Percentiles rank a stretch among this genome's conserved stretches.
Conservation (phyloP, 2,888 invertebrate genomes). For the Drosophila austrosaltans region DNA sequence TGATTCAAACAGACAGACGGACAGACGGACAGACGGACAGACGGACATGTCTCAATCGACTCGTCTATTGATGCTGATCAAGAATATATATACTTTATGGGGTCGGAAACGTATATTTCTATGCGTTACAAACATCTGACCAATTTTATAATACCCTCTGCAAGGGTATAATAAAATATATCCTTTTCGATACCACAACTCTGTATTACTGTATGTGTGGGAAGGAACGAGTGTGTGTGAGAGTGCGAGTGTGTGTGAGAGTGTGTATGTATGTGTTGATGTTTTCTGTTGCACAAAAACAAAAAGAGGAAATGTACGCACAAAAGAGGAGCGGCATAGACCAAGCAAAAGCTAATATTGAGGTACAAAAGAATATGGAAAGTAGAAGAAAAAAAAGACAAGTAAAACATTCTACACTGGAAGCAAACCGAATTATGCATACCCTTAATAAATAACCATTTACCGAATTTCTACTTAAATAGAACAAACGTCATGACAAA, state of each 20-base stretch:
- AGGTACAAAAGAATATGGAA: slow-evolving; percentile 20
- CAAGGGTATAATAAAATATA: neutral
- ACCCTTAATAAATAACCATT: neutral
- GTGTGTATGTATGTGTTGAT: neutral
- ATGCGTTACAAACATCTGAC: too few species aligned
- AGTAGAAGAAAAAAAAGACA: slow-evolving; percentile 15
- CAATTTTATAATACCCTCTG: too few species aligned
- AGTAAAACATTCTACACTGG: neutral
- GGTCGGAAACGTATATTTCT: too few species aligned
- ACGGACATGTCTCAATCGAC: too few species aligned
- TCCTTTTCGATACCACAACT: slow-evolving; percentile 1
- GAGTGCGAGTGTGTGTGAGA: neutral
- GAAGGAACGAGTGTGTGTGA: neutral
- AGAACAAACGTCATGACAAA: neutral
- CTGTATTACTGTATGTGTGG: neutral
- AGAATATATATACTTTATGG: too few species aligned
- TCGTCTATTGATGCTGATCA: too few species aligned
- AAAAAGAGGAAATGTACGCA: slow-evolving; percentile 12
- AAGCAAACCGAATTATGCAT: neutral
- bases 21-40: too few species aligned
- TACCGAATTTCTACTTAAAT: too few species aligned
- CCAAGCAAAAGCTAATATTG: slow-evolving; percentile 11
- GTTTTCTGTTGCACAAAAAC: slow-evolving; percentile 10
- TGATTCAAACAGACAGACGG: too few species aligned
- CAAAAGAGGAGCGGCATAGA: slow-evolving; percentile 11